phyloP scores from a whole-genome alignment of 2,113 vertebrate species.

The Galemys pyrenaicus region DNA sequence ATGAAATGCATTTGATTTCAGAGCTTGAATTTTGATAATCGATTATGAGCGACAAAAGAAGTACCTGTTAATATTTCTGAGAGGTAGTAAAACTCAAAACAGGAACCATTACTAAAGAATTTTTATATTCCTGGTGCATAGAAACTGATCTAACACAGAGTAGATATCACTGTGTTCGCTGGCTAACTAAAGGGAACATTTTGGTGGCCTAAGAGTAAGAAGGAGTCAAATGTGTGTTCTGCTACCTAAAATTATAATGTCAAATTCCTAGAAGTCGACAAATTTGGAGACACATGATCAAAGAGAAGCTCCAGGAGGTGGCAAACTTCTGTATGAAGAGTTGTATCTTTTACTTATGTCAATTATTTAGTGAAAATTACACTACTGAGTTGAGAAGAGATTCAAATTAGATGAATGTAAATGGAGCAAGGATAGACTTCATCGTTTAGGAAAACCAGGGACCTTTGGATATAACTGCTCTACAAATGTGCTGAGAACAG shows the following conservation, averaged over 20 bases:
- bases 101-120: not conserved
- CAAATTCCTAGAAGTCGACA: not conserved
- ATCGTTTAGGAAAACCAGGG: not conserved
- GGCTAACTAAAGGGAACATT: not conserved
- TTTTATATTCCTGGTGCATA: not conserved
- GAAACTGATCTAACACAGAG: not conserved
- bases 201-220: not conserved
- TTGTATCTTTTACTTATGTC: slow-evolving; percentile 19
- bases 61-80: not conserved
- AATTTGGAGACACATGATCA: not conserved
- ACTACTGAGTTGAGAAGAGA: not conserved
- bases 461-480: not conserved
- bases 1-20: slow-evolving; percentile 27
- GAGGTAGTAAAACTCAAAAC: not conserved
- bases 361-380: not conserved
- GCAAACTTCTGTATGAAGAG: not conserved
- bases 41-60: slow-evolving; percentile 23
- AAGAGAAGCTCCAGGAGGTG: not conserved
- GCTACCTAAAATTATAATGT: not conserved
- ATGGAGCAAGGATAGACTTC: not conserved
- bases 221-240: not conserved
- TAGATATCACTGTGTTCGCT: not conserved
- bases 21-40: not conserved
- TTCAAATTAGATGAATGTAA: slow-evolving; percentile 7
- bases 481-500: not conserved